Percentiles rank a stretch among this genome's conserved stretches.
Conservation (phyloP, 2,888 invertebrate genomes). For the Ectropis crepuscularia region DNA sequence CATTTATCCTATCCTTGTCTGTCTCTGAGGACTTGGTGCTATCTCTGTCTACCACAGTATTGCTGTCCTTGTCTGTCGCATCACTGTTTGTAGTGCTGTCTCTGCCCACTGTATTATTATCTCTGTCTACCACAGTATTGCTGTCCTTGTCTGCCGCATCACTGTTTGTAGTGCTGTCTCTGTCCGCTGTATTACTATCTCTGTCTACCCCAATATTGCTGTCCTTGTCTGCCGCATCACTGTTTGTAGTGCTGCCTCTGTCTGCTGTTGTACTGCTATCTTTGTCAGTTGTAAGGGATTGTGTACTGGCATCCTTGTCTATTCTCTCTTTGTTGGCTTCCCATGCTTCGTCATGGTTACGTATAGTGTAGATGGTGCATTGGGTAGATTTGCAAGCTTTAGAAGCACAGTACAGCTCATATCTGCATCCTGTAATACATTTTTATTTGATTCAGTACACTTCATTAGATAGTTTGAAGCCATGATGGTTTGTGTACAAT, state of each 20-base stretch:
- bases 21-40: background rate
- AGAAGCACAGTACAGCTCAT: slow-evolving; percentile 96
- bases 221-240: background rate
- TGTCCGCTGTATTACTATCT: background rate
- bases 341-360: slow-evolving; percentile 90
- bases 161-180: background rate
- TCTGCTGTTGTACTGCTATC: background rate
- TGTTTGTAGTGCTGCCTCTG: background rate
- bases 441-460: background rate
- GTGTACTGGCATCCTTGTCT: slow-evolving; percentile 18
- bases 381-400: slow-evolving; percentile 96
- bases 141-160: background rate
- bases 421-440: slow-evolving; percentile 90
- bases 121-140: slow-evolving; percentile 9
- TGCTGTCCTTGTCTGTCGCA: background rate
- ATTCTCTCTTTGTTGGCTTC: slow-evolving; percentile 87
- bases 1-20: no score
- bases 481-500: no score
- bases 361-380: slow-evolving; percentile 93
- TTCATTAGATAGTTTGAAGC: no score
- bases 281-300: background rate
- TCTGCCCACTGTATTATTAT: background rate
- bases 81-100: background rate
- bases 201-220: background rate
- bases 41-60: background rate